Evolutionary conservation across 1,140 invertebrate genomes (phyloP), one percentile per base, ranked within the genome.

Genomic region (Proctacanthus coquilletti): DNA sequence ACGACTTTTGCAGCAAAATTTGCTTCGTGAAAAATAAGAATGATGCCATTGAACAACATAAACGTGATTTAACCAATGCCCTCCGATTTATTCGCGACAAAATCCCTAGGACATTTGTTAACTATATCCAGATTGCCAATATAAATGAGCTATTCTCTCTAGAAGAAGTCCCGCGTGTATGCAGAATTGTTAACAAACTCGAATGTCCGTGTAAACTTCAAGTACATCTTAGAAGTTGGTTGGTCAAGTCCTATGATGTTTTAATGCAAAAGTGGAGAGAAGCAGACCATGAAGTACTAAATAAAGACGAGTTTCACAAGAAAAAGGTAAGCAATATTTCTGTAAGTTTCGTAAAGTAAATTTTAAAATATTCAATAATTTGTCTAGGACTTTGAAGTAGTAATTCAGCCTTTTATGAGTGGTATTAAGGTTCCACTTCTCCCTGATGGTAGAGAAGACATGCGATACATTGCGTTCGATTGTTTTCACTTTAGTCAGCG

Each of bases 401-500:
- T 78, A 4, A 45, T 61, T 4, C 74, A 79, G 47, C 69, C 72
- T 1, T 68, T 68, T 41, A 46, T 62, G 0, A 38, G 41, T 3
- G 48, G 71, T 25, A 11, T 63, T 1, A 44, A 11, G 0, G 46
- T 70, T 13, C 68, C 66, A 10, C 47, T 5, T 15, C 40, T 39
- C 18, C 45, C 45, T 10, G 46, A 61, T 38, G 68, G 64, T 17
- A 39, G 47, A 0, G 50, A 59, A 0, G 77, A 83, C 53, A 62
- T 68, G 31, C 59, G 65, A 3, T 75, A 69, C 48, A 64, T 81
- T 23, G 68, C 76, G 2, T 56, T 60, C 8, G 80, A 84, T 52
- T 83, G 80, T 55, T 82, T 84, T 45, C 80, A 84, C 47, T 63
- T 75, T 2, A 79, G 72, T 48, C 71, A 77, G 46, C 72, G 71